phyloP scores from a whole-genome alignment of 2,888 invertebrate genomes.

The Ichneumon xanthorius region DNA sequence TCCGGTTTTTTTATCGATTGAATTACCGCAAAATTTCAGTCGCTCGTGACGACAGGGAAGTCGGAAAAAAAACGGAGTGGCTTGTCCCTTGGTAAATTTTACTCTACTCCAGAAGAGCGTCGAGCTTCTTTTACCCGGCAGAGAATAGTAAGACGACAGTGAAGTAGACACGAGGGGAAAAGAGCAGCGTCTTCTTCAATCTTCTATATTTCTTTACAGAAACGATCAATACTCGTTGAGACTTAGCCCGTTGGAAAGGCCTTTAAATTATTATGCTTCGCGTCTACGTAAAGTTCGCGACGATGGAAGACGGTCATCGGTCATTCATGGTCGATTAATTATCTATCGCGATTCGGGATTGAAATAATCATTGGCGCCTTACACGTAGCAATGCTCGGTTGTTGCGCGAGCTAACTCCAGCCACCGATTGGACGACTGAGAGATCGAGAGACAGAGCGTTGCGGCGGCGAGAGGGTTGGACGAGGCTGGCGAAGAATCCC shows the following conservation, averaged over 20 bases:
- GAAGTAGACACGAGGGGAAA: neutral
- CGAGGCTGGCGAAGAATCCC: constrained; percentile 53
- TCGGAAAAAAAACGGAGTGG: neutral
- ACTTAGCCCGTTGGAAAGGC: neutral
- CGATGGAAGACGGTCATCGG: neutral
- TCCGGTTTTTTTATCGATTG: too few relatives aligned
- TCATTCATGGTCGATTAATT: neutral
- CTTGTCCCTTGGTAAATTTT: neutral
- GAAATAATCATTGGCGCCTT: neutral
- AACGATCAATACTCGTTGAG: constrained; percentile 28
- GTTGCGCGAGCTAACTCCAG: neutral
- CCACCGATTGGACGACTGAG: neutral
- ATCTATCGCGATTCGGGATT: neutral
- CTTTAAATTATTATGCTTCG: constrained; percentile 12
- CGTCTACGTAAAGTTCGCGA: neutral
- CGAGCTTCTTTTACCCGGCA: neutral
- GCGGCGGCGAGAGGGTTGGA: constrained; percentile 12
- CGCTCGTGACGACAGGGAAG: too few relatives aligned
- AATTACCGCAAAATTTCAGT: too few relatives aligned
- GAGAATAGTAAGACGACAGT: neutral
- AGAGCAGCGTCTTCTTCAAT: constrained; percentile 11
- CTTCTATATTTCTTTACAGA: neutral
- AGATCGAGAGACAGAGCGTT: constrained; percentile 4
- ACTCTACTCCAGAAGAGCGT: too few relatives aligned
- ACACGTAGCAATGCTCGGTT: neutral